These are phyloP conservation scores for Acanthaster planci DNA, from an alignment of 35 echinoderm and acorn worm species.

Conservation along the genomic window DNA sequence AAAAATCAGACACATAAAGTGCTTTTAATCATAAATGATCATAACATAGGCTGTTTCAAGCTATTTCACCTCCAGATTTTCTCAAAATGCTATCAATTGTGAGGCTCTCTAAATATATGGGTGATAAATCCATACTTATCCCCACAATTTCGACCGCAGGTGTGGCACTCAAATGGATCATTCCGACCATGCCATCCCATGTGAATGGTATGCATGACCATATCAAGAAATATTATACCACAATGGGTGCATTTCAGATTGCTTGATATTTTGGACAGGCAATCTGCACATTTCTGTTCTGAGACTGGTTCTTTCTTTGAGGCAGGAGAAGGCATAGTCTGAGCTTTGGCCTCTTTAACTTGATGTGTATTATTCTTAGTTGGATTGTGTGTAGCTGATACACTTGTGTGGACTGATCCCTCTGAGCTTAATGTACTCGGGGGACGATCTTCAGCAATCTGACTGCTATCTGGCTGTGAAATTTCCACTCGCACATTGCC, in stretches of 20 bases:
- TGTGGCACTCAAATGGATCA: constrained; percentile 71
- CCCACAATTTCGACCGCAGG: constrained; percentile 59
- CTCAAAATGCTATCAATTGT: too few species aligned
- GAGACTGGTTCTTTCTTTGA: background rate
- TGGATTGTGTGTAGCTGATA: background rate
- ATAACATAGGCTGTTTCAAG: too few species aligned
- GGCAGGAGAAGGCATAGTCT: background rate
- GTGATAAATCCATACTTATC: constrained; percentile 80
- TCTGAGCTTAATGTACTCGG: constrained; percentile 9
- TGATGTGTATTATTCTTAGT: background rate
- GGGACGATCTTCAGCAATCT: constrained; percentile 13
- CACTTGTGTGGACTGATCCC: constrained; percentile 10
- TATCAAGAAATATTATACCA: constrained; percentile 63
- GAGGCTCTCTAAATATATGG: constrained; percentile 69
- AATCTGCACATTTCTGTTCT: constrained; percentile 21
- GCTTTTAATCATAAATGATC: too few species aligned
- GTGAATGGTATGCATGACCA: constrained; percentile 86
- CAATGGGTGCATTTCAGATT: constrained; percentile 55
- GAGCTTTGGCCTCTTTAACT: background rate
- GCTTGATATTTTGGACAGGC: background rate
- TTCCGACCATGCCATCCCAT: constrained; percentile 76
- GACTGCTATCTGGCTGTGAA: constrained; percentile 19
- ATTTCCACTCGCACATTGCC: constrained; percentile 17
- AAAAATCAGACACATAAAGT: too few species aligned
- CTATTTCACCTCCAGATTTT: too few species aligned